These are phyloP conservation scores for Gymnoscelis rufifasciata DNA, from an alignment of 2,888 invertebrate genomes.

Conservation along the genomic window DNA sequence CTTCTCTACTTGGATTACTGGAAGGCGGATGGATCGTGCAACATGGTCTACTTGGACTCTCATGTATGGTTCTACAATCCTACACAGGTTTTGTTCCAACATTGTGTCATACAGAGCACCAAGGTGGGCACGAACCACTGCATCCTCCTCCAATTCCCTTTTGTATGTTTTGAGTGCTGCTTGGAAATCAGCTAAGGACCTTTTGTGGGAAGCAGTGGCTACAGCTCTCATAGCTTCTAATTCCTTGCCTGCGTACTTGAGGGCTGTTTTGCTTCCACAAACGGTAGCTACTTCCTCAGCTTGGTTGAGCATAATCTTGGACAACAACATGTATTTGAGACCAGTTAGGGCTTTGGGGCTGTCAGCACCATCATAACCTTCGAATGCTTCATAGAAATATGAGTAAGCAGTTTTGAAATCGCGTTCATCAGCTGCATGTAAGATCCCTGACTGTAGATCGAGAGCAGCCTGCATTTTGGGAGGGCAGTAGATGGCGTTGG, in stretches of 20 bases:
- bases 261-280: conserved; percentile 96
- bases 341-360: conserved; percentile 94
- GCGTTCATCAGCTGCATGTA: conserved; percentile 99
- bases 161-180: conserved; percentile 91
- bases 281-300: conserved; percentile 97
- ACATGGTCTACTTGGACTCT: conserved; percentile 96
- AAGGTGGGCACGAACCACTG: conserved; percentile 97
- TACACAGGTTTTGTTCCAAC: conserved; percentile 98
- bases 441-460: conserved; percentile 97
- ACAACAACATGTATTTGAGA: conserved; percentile 99
- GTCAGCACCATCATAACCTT: conserved; percentile 98
- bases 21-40: conserved; percentile 92
- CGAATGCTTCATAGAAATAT: conserved; percentile 99
- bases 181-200: conserved; percentile 98
- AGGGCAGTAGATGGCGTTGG: conserved; percentile 99
- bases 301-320: conserved; percentile 98
- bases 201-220: conserved; percentile 96
- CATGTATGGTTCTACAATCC: conserved; percentile 99
- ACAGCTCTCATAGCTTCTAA: conserved; percentile 99
- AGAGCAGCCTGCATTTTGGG: conserved; percentile 98
- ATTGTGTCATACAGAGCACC: conserved; percentile 98
- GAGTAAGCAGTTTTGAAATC: conserved; percentile 99
- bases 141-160: conserved; percentile 95
- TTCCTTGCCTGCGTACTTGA: conserved; percentile 97
- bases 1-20: conserved; percentile 95